Base-by-base conservation (phyloP, 35 echinoderm and acorn worm genomes). In the Lytechinus variegatus region DNA sequence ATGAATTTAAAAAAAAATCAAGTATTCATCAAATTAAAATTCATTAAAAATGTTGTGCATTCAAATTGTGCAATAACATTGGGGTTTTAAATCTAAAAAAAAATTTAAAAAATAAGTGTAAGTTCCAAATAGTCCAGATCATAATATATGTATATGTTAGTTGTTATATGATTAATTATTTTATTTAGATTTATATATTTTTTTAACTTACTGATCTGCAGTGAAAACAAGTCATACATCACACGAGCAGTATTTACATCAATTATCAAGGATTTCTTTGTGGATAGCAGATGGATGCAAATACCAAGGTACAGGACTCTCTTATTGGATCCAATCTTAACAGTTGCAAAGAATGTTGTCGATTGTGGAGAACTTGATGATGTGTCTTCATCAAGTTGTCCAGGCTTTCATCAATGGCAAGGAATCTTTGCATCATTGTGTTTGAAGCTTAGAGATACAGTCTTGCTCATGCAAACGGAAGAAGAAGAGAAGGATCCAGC, bases 361-460 rank as follows among this genome's bases (percentile, higher is more conserved):
- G 0, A 29, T 55, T 27, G 53, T 66, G 53, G 52, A 86, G 51
- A 10, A 51, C 24, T 61, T 12, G 54, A 92, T 61, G 57, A 13
- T 1, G 21, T 28, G 21, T 13, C 28, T 11, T n/a, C 52, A 28
- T 92, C 58, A 9, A 57, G 58, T 10, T 53, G 54, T 51, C 96
- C 96, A 56, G 96, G 96, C 2, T 96, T 86, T 28, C 28, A 88
- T 29, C 14, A 19, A 5, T 89, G 93, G 86, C 96, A 96, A 86
- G 94, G 52, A 27, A 89, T 94, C 10, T 94, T 87, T 94, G 94
- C 93, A 24, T 94, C 92, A 44, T 28, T 94, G 24, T 96, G 93
- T 89, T 89, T 96, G 86, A 96, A 87, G 29, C 28, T 89, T 10
- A 27, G n/a, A 19, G 52, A 52, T 24, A 79, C 66, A 79, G n/a